Conservation (phyloP, 2,113 vertebrate genomes). For the Pogona vitticeps region DNA sequence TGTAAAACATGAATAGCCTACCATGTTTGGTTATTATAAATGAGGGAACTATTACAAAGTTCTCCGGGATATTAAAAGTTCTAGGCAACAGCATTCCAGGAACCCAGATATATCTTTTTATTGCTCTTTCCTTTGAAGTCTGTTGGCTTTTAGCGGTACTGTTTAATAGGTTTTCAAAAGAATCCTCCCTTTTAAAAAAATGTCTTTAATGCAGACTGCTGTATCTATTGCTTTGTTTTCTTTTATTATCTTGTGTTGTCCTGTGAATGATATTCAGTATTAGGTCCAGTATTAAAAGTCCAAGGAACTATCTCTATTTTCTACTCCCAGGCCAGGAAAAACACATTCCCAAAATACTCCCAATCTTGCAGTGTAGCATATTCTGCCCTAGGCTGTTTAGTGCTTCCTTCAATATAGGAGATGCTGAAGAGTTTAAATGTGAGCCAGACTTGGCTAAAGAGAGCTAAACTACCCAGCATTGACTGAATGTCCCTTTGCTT, state of each 20-base stretch:
- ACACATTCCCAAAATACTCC: background rate
- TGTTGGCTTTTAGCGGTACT: background rate
- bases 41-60: background rate
- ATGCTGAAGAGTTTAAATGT: background rate
- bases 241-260: background rate
- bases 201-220: fast-evolving
- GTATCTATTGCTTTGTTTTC: background rate
- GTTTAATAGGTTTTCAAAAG: background rate
- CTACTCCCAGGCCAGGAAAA: background rate
- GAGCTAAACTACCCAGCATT: background rate
- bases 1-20: background rate
- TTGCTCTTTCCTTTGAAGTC: background rate
- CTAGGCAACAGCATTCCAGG: background rate
- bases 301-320: background rate
- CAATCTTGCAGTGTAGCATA: background rate
- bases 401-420: background rate
- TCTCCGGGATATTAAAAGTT: background rate
- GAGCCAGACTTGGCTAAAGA: background rate
- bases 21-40: background rate
- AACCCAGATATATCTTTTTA: background rate
- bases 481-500: background rate
- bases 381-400: background rate
- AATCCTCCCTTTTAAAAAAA: background rate
- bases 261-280: no score
- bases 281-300: background rate